Evolutionary conservation across 2,888 invertebrate species (phyloP).

Genomic region (Eupithecia subfuscata): DNA sequence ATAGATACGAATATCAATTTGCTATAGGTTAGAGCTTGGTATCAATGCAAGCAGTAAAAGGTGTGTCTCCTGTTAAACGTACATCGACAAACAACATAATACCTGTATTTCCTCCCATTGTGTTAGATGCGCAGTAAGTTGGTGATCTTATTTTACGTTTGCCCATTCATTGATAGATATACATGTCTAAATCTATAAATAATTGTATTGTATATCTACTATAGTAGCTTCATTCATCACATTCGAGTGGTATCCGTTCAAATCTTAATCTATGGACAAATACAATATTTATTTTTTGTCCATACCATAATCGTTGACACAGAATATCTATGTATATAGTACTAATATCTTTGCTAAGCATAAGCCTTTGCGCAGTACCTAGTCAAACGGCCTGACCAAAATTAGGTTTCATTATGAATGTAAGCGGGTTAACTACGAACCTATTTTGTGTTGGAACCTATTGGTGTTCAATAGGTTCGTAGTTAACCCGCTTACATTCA

Average conservation of each 20-base stretch:
- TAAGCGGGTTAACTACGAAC: too few relatives aligned
- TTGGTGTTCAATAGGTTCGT: too few relatives aligned
- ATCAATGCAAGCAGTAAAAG: neutral
- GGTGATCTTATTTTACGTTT: neutral
- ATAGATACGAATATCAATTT: neutral
- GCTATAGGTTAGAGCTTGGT: neutral
- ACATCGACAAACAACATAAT: neutral
- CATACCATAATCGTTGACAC: too few relatives aligned
- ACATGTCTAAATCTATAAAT: neutral
- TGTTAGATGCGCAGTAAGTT: neutral
- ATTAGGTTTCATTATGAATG: too few relatives aligned
- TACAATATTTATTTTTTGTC: neutral
- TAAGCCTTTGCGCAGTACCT: neutral
- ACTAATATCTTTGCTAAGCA: neutral
- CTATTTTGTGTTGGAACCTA: too few relatives aligned
- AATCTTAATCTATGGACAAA: neutral
- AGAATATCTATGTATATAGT: too few relatives aligned
- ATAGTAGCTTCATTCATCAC: neutral
- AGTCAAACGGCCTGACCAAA: neutral
- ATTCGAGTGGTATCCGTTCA: neutral
- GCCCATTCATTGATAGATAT: neutral
- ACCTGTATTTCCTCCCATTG: slow-evolving; percentile 1
- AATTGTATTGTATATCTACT: neutral
- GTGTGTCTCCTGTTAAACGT: neutral
- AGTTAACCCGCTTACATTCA: too few relatives aligned